Evolutionary conservation across 2,888 invertebrate species (phyloP).

Genomic region (Nyleta sp.): DNA sequence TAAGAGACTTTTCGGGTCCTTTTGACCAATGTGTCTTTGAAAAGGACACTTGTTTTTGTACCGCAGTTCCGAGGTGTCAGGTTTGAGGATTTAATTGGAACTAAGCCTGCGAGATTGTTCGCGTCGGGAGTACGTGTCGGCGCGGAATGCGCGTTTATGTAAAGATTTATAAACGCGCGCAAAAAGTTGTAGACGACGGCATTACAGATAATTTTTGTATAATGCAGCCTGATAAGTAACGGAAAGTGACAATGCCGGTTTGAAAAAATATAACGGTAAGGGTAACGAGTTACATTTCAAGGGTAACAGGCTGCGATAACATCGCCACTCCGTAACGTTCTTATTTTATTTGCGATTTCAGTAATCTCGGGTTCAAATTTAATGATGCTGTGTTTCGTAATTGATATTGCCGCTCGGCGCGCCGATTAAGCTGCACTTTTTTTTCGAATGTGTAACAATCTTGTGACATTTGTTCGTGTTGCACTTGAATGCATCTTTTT

Average conservation of each 20-base stretch:
- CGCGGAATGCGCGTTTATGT: conserved; percentile 18
- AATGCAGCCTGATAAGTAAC: conserved; percentile 50
- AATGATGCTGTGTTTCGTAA: conserved; percentile 37
- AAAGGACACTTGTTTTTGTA: too few species aligned
- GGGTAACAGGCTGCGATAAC: conserved; percentile 50
- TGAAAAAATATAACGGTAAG: conserved; percentile 57
- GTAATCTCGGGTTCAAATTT: conserved; percentile 37
- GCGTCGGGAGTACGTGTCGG: neutral
- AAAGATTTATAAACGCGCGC: conserved; percentile 27
- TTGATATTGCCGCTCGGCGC: conserved; percentile 18
- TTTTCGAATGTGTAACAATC: neutral
- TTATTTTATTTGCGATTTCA: conserved; percentile 33
- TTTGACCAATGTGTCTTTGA: too few species aligned
- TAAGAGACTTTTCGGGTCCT: too few species aligned
- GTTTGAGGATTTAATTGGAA: neutral
- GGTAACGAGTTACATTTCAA: conserved; percentile 57
- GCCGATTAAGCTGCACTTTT: too few species aligned
- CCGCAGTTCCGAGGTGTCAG: too few species aligned
- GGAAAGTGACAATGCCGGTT: conserved; percentile 41
- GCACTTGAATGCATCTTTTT: too few species aligned
- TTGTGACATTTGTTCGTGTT: too few species aligned
- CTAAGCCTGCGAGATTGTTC: neutral
- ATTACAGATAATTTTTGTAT: conserved; percentile 38
- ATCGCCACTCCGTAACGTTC: conserved; percentile 21
- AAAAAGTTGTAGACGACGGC: conserved; percentile 32